Conservation (phyloP, 2,888 invertebrate genomes). For the Scaptomyza polygonia region DNA sequence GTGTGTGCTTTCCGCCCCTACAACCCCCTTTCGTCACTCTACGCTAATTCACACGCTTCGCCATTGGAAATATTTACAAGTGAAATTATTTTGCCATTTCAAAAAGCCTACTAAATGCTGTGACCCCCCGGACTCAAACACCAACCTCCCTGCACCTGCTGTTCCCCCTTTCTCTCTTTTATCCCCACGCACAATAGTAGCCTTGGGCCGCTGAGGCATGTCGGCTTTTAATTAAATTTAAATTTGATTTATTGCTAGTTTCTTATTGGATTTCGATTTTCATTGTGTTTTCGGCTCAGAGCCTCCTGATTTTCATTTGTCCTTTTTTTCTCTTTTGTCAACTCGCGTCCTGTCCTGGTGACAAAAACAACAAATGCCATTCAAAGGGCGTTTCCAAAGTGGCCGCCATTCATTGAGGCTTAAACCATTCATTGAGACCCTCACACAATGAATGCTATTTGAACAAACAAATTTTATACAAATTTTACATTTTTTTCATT, state of each 20-base stretch:
- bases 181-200: no score
- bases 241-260: constrained; percentile 70
- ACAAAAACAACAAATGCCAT: not conserved
- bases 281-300: constrained; percentile 39
- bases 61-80: constrained; percentile 71
- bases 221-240: constrained; percentile 70
- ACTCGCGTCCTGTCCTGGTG: constrained; percentile 6
- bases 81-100: constrained; percentile 63
- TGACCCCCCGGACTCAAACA: constrained; percentile 12
- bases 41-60: no score
- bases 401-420: constrained; percentile 13
- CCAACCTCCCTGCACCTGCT: no score
- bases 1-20: constrained; percentile 23
- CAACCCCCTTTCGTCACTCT: no score
- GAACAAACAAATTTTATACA: not conserved
- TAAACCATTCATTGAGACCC: not conserved
- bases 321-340: constrained; percentile 38
- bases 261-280: constrained; percentile 50
- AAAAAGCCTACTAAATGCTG: constrained; percentile 48
- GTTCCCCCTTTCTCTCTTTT: no score
- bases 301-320: constrained; percentile 61
- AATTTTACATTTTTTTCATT: not conserved
- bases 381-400: constrained; percentile 5
- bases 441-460: not conserved
- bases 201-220: constrained; percentile 38